Evolutionary conservation across 1,140 invertebrate species (phyloP).

Genomic region (Danaus plexippus): DNA sequence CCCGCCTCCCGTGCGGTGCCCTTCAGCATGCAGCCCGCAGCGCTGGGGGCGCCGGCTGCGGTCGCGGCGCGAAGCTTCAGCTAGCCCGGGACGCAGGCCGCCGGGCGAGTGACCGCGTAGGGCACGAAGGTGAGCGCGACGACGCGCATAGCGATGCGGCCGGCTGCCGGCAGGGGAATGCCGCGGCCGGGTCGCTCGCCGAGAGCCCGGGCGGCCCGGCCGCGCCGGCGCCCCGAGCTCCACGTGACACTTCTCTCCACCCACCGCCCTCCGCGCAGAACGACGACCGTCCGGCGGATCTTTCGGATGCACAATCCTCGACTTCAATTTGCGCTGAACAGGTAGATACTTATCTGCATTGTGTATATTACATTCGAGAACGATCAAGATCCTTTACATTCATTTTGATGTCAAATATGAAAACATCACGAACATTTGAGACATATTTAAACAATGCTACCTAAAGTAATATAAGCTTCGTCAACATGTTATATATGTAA

Average conservation of each 20-base stretch:
- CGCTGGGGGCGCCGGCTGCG: conserved; percentile 32
- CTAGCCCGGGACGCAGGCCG: conserved; percentile 33
- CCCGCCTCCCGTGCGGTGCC: conserved; percentile 41
- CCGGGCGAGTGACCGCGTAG: conserved; percentile 33
- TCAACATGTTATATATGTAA: too few species aligned
- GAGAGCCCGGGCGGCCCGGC: conserved; percentile 54
- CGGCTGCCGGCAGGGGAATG: conserved; percentile 51
- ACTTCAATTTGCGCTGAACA: conserved; percentile 31
- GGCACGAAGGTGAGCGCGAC: conserved; percentile 34
- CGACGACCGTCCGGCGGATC: conserved; percentile 36
- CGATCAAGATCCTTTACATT: too few species aligned
- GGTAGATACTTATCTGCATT: conserved; percentile 13
- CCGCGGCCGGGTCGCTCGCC: conserved; percentile 46
- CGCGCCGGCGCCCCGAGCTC: conserved; percentile 63
- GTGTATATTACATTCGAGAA: too few species aligned
- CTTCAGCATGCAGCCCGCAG: conserved; percentile 41
- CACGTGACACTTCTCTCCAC: conserved; percentile 45
- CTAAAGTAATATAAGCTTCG: too few species aligned
- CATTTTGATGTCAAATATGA: too few species aligned
- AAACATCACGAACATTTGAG: too few species aligned
- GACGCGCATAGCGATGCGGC: conserved; percentile 50
- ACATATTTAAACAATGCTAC: too few species aligned
- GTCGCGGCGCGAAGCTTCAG: conserved; percentile 31
- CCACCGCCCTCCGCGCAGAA: conserved; percentile 21
- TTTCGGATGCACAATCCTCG: conserved; percentile 61